Conservation (phyloP, 2,888 invertebrate genomes). For the Branchellion lobata region DNA sequence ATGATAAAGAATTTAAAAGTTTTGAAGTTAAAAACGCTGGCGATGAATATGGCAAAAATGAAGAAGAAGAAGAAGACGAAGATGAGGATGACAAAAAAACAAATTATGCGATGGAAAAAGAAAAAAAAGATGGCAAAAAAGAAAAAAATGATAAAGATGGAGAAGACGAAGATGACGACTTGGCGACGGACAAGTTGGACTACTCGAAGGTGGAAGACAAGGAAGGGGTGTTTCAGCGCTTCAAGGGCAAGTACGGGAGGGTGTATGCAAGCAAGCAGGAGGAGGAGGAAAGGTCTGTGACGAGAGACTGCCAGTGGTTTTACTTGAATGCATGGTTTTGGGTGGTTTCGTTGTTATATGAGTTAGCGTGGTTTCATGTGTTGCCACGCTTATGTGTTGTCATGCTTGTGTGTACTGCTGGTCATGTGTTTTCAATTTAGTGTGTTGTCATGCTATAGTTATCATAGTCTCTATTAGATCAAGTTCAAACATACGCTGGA, state of each 20-base stretch:
- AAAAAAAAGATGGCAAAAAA: neutral
- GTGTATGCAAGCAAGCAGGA: neutral
- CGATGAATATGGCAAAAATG: neutral
- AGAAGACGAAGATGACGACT: neutral
- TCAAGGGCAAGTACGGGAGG: neutral
- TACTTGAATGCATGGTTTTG: too few species aligned
- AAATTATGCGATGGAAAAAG: neutral
- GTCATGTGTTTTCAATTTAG: too few species aligned
- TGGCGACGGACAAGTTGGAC: too few species aligned
- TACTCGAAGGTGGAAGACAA: too few species aligned
- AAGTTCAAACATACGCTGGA: too few species aligned
- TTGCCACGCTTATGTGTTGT: neutral
- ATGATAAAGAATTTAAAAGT: neutral
- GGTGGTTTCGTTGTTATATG: too few species aligned
- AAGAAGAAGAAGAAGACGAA: constrained; percentile 21
- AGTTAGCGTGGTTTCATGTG: neutral
- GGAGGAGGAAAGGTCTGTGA: neutral
- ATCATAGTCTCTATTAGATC: too few species aligned
- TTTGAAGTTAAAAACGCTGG: neutral
- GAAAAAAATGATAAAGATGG: neutral
- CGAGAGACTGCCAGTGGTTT: too few species aligned
- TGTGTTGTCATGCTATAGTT: too few species aligned
- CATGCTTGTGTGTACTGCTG: too few species aligned
- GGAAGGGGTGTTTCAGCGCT: too few species aligned
- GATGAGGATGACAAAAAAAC: neutral